phyloP scores from a whole-genome alignment of 2,113 vertebrate species.

The Morone chrysops region DNA sequence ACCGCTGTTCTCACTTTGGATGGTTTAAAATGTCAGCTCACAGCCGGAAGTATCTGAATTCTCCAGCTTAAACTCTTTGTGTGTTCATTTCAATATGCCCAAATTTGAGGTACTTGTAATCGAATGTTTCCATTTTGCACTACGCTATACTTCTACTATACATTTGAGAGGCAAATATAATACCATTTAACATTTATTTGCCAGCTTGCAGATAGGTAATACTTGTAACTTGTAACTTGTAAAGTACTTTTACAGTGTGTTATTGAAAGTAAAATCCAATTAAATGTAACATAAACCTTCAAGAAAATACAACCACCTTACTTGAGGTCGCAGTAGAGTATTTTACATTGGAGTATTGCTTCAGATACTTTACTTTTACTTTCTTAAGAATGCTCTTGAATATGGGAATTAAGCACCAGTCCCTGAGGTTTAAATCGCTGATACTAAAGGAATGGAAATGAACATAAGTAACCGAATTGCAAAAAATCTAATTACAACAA shows the following conservation, averaged over 20 bases:
- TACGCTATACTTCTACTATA: no score
- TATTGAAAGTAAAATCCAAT: no score
- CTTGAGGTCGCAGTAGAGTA: no score
- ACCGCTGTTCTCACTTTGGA: neutral
- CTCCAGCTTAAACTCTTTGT: neutral
- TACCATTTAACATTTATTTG: no score
- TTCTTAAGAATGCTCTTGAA: neutral
- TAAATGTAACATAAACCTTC: no score
- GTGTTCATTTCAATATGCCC: neutral
- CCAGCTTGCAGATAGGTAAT: no score
- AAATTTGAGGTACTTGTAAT: neutral
- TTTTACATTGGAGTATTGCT: no score
- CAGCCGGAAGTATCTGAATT: neutral
- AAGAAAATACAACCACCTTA: no score
- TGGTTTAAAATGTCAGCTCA: neutral
- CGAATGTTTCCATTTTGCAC: neutral
- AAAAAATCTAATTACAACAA: slow-evolving; percentile 55
- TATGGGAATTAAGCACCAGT: slow-evolving; percentile 11
- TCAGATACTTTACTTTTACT: neutral
- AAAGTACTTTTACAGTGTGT: no score
- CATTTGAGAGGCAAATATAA: neutral
- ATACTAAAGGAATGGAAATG: slow-evolving; percentile 25
- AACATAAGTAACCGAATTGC: slow-evolving; percentile 40
- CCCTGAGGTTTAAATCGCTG: neutral
- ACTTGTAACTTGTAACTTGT: no score